Evolutionary conservation across 2,113 vertebrate species (phyloP).

Genomic region (Chlorodrepanis virens): DNA sequence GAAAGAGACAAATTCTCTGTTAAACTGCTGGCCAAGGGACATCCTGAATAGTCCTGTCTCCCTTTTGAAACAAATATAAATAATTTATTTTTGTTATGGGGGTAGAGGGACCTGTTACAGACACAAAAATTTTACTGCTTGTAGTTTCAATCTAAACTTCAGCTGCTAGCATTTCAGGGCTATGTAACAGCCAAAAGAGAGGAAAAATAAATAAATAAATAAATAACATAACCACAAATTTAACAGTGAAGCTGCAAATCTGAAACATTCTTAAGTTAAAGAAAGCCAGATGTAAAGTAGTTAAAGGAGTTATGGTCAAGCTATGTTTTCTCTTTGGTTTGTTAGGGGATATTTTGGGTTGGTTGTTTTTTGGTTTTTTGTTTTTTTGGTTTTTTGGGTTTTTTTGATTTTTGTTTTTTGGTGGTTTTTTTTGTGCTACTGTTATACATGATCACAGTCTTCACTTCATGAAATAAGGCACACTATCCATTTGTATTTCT

Average conservation of each 20-base stretch:
- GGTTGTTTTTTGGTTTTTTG: no score
- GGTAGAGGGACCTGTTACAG: not conserved
- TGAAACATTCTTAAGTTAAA: not conserved
- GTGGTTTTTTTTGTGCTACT: not conserved
- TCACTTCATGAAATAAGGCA: not conserved
- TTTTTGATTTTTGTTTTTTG: no score
- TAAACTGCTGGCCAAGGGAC: conserved; percentile 25
- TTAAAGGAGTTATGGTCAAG: not conserved
- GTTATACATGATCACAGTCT: not conserved
- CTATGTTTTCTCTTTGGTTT: not conserved
- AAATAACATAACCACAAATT: not conserved
- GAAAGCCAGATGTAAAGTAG: not conserved
- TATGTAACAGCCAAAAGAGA: not conserved
- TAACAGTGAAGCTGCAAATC: not conserved
- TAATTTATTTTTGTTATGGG: not conserved
- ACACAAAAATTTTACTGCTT: not conserved
- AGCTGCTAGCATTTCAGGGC: not conserved
- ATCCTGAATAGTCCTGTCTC: not conserved
- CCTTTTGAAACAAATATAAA: conserved; percentile 19
- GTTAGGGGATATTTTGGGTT: no score
- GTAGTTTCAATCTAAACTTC: not conserved
- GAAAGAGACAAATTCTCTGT: conserved; percentile 29
- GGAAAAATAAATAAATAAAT: not conserved
- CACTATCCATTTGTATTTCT: not conserved
- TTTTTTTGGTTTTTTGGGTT: no score